Conservation (phyloP, 2,888 invertebrate species). For the Sipunculus nudus region DNA sequence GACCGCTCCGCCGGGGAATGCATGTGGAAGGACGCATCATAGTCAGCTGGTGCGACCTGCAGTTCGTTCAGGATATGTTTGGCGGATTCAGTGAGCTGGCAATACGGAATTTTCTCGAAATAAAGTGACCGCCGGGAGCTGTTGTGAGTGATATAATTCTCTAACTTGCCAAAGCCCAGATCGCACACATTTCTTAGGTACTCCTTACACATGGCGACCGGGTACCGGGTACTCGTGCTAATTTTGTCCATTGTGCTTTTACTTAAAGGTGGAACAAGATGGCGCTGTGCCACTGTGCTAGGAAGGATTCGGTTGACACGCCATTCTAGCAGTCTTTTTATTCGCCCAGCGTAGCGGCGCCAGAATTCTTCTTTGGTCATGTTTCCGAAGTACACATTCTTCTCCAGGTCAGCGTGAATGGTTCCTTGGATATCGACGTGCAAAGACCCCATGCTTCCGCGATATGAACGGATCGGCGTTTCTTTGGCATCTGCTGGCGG, state of each 20-base stretch:
- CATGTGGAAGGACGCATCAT: constrained; percentile 24
- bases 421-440: too few species aligned
- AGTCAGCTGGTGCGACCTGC: constrained; percentile 13
- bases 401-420: too few species aligned
- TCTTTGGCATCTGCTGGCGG: too few species aligned
- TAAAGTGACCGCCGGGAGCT: constrained; percentile 21
- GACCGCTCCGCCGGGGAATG: too few species aligned
- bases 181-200: constrained; percentile 27
- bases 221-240: constrained; percentile 31
- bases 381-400: too few species aligned
- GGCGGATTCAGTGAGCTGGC: constrained; percentile 10
- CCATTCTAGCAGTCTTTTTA: constrained; percentile 29
- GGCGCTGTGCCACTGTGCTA: constrained; percentile 30
- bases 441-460: too few species aligned
- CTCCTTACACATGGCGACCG: constrained; percentile 27
- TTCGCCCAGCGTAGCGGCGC: too few species aligned
- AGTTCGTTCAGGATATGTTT: constrained; percentile 15
- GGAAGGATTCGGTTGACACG: constrained; percentile 22
- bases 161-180: constrained; percentile 28
- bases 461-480: too few species aligned
- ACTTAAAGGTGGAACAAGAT: constrained; percentile 29
- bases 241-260: constrained; percentile 21
- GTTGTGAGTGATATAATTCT: constrained; percentile 7
- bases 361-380: too few species aligned
- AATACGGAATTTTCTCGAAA: constrained; percentile 28